phyloP scores from a whole-genome alignment of 2,797 vertebrate genomes.

The Oreonectes daqikongensis region DNA sequence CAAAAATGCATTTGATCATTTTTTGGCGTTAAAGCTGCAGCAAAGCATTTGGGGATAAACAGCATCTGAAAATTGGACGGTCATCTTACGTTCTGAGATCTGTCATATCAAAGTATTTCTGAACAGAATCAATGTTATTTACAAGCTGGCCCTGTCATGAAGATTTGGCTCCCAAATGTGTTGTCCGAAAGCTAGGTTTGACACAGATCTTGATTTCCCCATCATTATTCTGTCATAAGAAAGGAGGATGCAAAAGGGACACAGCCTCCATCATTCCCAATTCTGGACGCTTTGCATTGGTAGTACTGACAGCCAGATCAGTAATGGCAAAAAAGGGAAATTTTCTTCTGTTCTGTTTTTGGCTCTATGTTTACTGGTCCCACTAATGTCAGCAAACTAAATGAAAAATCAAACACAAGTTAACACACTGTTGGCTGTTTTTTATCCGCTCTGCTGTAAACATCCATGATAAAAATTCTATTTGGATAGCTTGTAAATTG shows the following conservation, averaged over 20 bases:
- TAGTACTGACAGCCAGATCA: slow-evolving; percentile 21
- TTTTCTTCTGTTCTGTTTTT: slow-evolving; percentile 31
- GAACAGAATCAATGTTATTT: background rate
- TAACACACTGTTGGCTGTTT: slow-evolving; percentile 64
- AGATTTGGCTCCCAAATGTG: background rate
- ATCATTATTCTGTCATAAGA: background rate
- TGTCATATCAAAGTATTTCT: background rate
- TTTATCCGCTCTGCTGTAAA: slow-evolving; percentile 65
- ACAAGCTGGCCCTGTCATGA: background rate
- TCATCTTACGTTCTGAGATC: background rate
- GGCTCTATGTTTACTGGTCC: slow-evolving; percentile 23
- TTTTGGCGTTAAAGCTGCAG: slow-evolving; percentile 7
- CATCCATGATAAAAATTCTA: slow-evolving; percentile 66
- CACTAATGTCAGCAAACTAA: slow-evolving; percentile 54
- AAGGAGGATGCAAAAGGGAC: background rate
- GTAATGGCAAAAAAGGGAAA: slow-evolving; percentile 6
- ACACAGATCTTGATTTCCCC: background rate
- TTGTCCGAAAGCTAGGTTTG: background rate
- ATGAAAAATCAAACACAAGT: slow-evolving; percentile 64
- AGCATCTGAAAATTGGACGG: background rate
- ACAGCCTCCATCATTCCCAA: background rate
- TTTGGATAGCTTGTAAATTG: slow-evolving; percentile 70
- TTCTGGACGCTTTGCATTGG: background rate
- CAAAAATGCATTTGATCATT: background rate
- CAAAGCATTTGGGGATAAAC: slow-evolving; percentile 9